phyloP scores from a whole-genome alignment of 1,140 invertebrate species.

The Subanguina moxae region DNA sequence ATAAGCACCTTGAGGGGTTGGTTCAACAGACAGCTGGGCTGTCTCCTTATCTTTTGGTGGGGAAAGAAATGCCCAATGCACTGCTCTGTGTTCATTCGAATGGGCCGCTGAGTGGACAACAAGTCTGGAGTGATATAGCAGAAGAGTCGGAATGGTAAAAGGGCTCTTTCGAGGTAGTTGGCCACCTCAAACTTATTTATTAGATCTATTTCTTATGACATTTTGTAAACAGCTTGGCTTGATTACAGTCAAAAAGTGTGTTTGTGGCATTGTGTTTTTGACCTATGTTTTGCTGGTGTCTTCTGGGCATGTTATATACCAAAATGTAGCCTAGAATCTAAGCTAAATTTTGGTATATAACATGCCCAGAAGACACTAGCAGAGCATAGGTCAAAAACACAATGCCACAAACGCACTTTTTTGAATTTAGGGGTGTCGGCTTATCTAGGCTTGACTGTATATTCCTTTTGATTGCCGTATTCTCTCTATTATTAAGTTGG shows the following conservation, averaged over 20 bases:
- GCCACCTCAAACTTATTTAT: constrained; percentile 47
- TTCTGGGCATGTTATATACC: no score
- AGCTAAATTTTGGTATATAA: no score
- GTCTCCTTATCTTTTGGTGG: constrained; percentile 12
- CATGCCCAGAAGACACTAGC: no score
- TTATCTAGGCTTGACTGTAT: no score
- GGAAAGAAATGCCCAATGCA: constrained; percentile 50
- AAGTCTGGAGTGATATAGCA: constrained; percentile 57
- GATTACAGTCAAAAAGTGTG: not conserved
- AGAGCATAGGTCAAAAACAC: no score
- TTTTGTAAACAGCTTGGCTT: constrained; percentile 3
- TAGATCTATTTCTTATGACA: not conserved
- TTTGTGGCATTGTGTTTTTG: no score
- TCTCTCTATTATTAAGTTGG: no score
- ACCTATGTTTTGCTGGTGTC: no score
- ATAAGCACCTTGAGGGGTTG: constrained; percentile 17
- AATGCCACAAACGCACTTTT: no score
- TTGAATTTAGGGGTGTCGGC: no score
- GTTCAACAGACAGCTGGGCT: constrained; percentile 32
- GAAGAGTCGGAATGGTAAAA: constrained; percentile 53
- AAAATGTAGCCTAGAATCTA: no score
- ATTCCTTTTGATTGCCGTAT: no score
- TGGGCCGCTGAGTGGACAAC: constrained; percentile 40
- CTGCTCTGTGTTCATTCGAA: constrained; percentile 37
- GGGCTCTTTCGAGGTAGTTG: constrained; percentile 55